Evolutionary conservation across 1,140 invertebrate species (phyloP).

Genomic region (Cataglyphis hispanica): DNA sequence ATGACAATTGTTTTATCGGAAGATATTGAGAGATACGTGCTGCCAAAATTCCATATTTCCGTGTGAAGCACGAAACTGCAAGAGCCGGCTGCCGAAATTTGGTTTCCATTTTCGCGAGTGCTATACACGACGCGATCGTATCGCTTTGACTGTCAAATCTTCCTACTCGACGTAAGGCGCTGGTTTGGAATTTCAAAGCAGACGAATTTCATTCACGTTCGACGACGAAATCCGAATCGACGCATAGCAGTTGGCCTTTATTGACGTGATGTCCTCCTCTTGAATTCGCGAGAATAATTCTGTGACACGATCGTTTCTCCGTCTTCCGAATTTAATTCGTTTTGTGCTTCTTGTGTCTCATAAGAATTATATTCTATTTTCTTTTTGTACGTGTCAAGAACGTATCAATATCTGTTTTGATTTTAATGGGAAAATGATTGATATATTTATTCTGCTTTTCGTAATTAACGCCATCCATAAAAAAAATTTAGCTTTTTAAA

Average conservation of each 20-base stretch:
- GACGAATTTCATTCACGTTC: constrained; percentile 75
- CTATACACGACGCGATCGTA: constrained; percentile 20
- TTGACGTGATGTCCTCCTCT: constrained; percentile 61
- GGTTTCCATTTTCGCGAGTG: constrained; percentile 48
- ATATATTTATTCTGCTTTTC: not conserved
- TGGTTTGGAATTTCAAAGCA: constrained; percentile 80
- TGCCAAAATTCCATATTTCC: not conserved
- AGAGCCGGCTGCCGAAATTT: constrained; percentile 35
- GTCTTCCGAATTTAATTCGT: constrained; percentile 23
- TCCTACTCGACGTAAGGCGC: constrained; percentile 15
- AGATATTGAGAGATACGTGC: not conserved
- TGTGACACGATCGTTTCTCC: constrained; percentile 9
- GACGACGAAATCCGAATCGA: constrained; percentile 75
- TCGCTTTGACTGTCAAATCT: constrained; percentile 65
- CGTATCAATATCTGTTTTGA: not conserved
- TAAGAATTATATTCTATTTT: not conserved
- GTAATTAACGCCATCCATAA: not conserved
- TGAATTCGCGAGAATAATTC: constrained; percentile 11
- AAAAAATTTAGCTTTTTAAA: not conserved
- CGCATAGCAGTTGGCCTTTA: constrained; percentile 71
- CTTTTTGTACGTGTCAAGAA: not conserved
- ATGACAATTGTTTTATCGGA: not conserved
- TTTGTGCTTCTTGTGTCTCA: not conserved
- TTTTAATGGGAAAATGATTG: not conserved
- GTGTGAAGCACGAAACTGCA: not conserved